Percentiles rank a stretch among this genome's conserved stretches.
phyloP scores from a whole-genome alignment of 2,888 invertebrate species.

The Drosophila austrosaltans region DNA sequence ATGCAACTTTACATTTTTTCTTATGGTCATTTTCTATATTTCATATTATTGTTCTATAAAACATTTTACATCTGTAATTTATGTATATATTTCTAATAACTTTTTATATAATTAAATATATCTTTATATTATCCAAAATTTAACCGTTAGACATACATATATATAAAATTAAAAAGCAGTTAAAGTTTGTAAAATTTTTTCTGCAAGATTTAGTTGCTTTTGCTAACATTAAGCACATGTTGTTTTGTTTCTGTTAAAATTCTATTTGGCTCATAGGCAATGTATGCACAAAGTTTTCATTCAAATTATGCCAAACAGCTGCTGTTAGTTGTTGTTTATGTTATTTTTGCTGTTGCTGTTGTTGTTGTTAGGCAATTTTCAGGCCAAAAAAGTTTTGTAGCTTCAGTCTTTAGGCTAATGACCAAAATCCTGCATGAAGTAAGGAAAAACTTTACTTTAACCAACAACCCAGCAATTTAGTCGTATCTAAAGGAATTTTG shows the following conservation, averaged over 20 bases:
- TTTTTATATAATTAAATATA: too few species aligned
- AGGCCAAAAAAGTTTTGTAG: conserved; percentile 11
- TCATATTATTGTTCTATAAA: too few species aligned
- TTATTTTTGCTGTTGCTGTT: not conserved
- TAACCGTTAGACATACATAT: too few species aligned
- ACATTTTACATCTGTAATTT: too few species aligned
- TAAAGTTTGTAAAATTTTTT: not conserved
- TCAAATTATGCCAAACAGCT: conserved; percentile 6
- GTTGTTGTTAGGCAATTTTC: conserved; percentile 16
- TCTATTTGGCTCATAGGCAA: not conserved
- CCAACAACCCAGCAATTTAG: not conserved
- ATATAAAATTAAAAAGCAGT: too few species aligned
- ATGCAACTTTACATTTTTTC: too few species aligned
- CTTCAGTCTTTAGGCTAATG: conserved; percentile 25
- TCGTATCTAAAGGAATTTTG: conserved; percentile 29
- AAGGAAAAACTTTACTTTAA: not conserved
- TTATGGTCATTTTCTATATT: too few species aligned
- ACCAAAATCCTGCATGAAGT: conserved; percentile 8
- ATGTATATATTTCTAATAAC: too few species aligned
- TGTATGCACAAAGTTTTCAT: conserved; percentile 23
- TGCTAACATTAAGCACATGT: not conserved
- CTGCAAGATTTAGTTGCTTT: not conserved
- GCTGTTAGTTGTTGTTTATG: conserved; percentile 5
- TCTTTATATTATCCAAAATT: too few species aligned
- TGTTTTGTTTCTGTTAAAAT: not conserved